Base-by-base conservation (phyloP, 2,888 invertebrate genomes). In the Erebia ligea region DNA sequence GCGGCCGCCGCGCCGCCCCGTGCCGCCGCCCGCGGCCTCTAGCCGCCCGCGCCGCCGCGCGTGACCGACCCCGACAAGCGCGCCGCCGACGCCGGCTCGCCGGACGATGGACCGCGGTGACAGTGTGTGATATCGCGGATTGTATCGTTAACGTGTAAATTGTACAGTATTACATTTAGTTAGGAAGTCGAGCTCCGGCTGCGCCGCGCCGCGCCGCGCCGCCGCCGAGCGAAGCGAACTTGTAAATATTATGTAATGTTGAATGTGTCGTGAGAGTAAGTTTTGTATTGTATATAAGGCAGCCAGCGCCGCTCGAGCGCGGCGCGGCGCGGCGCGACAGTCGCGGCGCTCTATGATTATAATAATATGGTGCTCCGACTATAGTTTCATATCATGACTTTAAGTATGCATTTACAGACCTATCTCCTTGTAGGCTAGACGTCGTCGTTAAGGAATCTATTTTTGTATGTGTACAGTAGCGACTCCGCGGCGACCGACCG, bases 381-480 rank as follows among this genome's bases (percentile, higher is more conserved):
- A 19, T 62, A 90, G 88, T 87, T 87, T 91, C 91, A 91, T 91
- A 91, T 91, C 91, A 91, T 88, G 86, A 86, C 84, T 89, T 80
- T 86, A 87, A 84, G 83, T 89, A 84, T 86, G 90, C 89, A 88
- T 90, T 88, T 89, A 89, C 82, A 82, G 85, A 85, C 82, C 81
- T 82, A 86, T 89, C 87, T 89, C 84, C 85, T 87, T 82, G 76
- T 86, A 90, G 88, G 82, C 79, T 88, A 88, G 84, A 75, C 76
- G 82, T 81, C 78, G 76, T 75, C 77, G 78, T 73, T 88, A 85
- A 86, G 84, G 78, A 82, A 87, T 90, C 88, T 92, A 91, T 91
- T 91, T 92, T 92, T 91, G 83, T 92, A 91, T 87, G 84, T 86
- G 77, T 75, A 70, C 77, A 71, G 66, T 74, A 72, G 76, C 66